These are phyloP conservation scores for Frieseomelitta varia DNA, from an alignment of 1,140 invertebrate genomes.

Conservation along the genomic window DNA sequence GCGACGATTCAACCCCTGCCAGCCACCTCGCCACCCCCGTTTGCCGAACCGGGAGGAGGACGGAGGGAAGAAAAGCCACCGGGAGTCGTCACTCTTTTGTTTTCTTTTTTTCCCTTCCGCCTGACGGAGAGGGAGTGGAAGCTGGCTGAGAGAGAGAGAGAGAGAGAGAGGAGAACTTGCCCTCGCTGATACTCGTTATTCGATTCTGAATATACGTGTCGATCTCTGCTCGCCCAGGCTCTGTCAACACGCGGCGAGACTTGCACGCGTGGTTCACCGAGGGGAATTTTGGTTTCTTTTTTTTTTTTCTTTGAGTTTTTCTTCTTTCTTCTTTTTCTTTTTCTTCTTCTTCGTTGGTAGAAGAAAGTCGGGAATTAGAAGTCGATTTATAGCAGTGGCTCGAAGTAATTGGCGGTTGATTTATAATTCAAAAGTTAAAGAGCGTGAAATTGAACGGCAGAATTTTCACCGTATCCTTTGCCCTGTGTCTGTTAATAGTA, in stretches of 20 bases:
- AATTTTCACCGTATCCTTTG: too few species aligned
- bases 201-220: slow-evolving; percentile 44
- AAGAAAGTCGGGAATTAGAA: neutral
- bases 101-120: slow-evolving; percentile 36
- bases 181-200: slow-evolving; percentile 34
- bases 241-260: neutral
- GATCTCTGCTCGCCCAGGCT: slow-evolving; percentile 20
- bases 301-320: too few species aligned
- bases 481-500: too few species aligned
- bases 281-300: neutral
- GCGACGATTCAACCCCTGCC: slow-evolving; percentile 49
- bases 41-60: slow-evolving; percentile 12
- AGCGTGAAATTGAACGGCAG: too few species aligned
- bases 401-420: too few species aligned
- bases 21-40: slow-evolving; percentile 18
- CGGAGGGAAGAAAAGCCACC: slow-evolving; percentile 49
- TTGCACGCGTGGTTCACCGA: too few species aligned
- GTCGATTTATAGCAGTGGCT: neutral
- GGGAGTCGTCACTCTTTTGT: slow-evolving; percentile 57
- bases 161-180: slow-evolving; percentile 13
- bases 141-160: neutral
- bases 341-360: too few species aligned
- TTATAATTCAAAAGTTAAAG: too few species aligned
- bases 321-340: too few species aligned
- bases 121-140: neutral